Conservation (phyloP, 2,888 invertebrate species). For the Macaria liturata region DNA sequence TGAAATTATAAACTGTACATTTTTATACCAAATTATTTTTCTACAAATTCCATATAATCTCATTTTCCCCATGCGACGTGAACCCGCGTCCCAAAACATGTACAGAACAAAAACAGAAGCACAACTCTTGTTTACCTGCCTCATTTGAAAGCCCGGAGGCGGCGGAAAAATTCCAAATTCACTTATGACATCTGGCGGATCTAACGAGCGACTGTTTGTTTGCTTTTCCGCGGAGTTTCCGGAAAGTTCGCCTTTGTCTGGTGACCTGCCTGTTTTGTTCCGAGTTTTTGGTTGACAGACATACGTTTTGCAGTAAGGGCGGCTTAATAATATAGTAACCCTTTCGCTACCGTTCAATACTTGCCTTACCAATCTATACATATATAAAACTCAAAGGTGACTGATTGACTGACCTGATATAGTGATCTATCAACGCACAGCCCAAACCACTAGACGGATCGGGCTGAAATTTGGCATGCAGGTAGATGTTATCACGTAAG, state of each 20-base stretch:
- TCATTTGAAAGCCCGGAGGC: conserved; percentile 18
- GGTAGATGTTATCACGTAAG: no score
- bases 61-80: no score
- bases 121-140: conserved; percentile 18
- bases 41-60: no score
- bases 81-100: no score
- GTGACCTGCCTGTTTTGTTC: conserved; percentile 15
- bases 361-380: no score
- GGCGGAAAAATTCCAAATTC: conserved; percentile 31
- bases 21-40: no score
- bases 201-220: conserved; percentile 33
- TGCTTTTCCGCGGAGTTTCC: conserved; percentile 14
- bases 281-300: conserved; percentile 5
- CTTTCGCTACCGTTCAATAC: not conserved
- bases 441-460: no score
- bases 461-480: no score
- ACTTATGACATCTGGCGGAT: conserved; percentile 32
- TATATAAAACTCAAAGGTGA: no score
- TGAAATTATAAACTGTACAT: no score
- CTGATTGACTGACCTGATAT: no score
- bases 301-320: conserved; percentile 8
- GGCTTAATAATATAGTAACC: not conserved
- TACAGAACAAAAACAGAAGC: conserved; percentile 8
- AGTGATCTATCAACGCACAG: no score
- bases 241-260: conserved; percentile 30